Evolutionary conservation across 1,140 invertebrate genomes (phyloP).

Genomic region (Odontomachus brunneus): DNA sequence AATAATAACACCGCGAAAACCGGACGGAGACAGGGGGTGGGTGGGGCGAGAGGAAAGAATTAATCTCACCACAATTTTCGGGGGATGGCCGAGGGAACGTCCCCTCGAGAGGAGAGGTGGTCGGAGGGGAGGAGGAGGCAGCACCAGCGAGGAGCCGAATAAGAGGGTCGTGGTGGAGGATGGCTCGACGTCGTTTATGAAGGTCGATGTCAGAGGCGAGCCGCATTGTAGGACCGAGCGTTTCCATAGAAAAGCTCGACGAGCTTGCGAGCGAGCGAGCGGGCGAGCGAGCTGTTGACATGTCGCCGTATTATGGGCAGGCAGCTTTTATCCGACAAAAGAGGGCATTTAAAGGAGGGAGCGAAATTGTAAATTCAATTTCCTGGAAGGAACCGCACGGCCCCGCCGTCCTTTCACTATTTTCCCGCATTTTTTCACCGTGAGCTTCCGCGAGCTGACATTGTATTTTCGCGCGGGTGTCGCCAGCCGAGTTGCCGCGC

Average conservation of each 20-base stretch:
- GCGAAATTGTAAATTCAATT: slow-evolving; percentile 76
- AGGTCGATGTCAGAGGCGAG: slow-evolving; percentile 65
- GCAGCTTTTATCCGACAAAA: slow-evolving; percentile 75
- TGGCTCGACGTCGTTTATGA: slow-evolving; percentile 62
- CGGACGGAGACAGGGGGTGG: slow-evolving; percentile 30
- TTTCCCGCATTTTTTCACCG: slow-evolving; percentile 51
- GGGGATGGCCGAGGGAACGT: background rate
- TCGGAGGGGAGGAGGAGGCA: background rate
- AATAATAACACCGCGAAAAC: slow-evolving; percentile 58
- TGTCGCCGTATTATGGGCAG: slow-evolving; percentile 70
- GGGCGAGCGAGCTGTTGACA: slow-evolving; percentile 69
- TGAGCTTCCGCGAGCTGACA: slow-evolving; percentile 16
- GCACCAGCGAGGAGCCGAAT: slow-evolving; percentile 18
- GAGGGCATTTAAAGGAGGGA: slow-evolving; percentile 67
- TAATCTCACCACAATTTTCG: slow-evolving; percentile 63
- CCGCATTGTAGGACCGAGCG: slow-evolving; percentile 52
- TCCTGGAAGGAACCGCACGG: slow-evolving; percentile 49
- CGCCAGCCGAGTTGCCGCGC: slow-evolving; percentile 34
- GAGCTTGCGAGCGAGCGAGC: slow-evolving; percentile 39
- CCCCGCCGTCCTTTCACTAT: slow-evolving; percentile 26
- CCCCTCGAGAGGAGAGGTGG: background rate
- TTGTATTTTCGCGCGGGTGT: slow-evolving; percentile 53
- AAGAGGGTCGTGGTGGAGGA: slow-evolving; percentile 23
- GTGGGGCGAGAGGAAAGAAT: slow-evolving; percentile 38
- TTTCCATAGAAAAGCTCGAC: slow-evolving; percentile 64